Evolutionary conservation across 1,140 invertebrate genomes (phyloP).

Genomic region (Polyergus mexicanus): DNA sequence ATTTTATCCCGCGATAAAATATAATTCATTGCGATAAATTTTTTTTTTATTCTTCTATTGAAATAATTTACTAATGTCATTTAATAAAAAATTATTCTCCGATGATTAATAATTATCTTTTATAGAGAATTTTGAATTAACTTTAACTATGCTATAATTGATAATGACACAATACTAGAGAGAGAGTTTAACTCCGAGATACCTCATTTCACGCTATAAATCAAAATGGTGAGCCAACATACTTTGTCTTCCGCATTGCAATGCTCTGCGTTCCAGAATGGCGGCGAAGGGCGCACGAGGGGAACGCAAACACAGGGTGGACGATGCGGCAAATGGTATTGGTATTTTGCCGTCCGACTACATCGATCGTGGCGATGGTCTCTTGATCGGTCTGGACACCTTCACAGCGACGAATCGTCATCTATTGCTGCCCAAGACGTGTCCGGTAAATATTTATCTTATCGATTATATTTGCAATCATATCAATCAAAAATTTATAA

Average conservation of each 20-base stretch:
- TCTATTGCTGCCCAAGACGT: slow-evolving; percentile 80
- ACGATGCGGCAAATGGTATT: slow-evolving; percentile 78
- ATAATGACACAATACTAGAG: background rate
- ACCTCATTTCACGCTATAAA: slow-evolving; percentile 24
- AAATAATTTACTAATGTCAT: background rate
- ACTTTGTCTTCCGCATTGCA: slow-evolving; percentile 44
- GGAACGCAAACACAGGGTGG: slow-evolving; percentile 80
- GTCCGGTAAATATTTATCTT: slow-evolving; percentile 74
- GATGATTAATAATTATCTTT: background rate
- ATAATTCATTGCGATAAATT: background rate
- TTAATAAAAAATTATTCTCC: background rate
- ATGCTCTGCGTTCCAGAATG: slow-evolving; percentile 71
- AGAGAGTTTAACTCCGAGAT: background rate
- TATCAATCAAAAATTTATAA: background rate
- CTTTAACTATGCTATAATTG: slow-evolving; percentile 19
- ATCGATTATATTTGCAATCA: background rate
- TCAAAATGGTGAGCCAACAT: slow-evolving; percentile 54
- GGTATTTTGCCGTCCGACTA: slow-evolving; percentile 84
- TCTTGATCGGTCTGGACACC: slow-evolving; percentile 83
- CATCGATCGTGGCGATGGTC: slow-evolving; percentile 82
- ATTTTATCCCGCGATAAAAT: background rate
- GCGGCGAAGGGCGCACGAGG: slow-evolving; percentile 79
- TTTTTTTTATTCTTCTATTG: background rate
- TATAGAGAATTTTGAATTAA: background rate
- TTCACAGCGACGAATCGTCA: slow-evolving; percentile 81